phyloP scores from a whole-genome alignment of 1,140 invertebrate species.

The Pemphigus obesinymphae region DNA sequence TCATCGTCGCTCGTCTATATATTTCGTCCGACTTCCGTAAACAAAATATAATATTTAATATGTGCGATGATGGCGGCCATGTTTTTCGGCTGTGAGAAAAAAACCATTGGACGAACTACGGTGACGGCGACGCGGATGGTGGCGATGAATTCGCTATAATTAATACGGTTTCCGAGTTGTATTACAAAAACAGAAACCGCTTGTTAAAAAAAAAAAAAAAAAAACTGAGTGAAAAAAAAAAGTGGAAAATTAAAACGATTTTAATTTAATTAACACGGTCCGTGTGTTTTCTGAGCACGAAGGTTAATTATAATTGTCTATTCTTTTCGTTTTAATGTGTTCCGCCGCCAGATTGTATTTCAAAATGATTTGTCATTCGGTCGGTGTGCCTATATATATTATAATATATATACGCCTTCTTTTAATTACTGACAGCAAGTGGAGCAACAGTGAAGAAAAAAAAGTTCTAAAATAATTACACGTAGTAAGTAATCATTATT shows the following conservation, averaged over 20 bases:
- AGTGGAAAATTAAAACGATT: background rate
- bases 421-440: constrained; percentile 5
- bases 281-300: constrained; percentile 7
- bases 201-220: background rate
- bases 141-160: background rate
- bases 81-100: background rate
- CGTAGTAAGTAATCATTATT: background rate
- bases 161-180: background rate
- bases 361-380: constrained; percentile 21
- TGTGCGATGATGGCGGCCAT: background rate
- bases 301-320: constrained; percentile 24
- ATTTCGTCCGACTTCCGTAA: background rate
- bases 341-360: background rate
- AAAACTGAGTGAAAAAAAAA: background rate
- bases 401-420: too few relatives aligned
- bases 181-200: background rate
- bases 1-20: background rate
- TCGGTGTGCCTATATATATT: too few relatives aligned
- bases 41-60: background rate
- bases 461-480: too few relatives aligned
- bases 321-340: background rate
- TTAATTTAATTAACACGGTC: constrained; percentile 29
- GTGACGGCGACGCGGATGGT: too few relatives aligned
- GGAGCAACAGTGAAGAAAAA: background rate
- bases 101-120: background rate